Percentiles rank a stretch among this genome's conserved stretches.
Evolutionary conservation across 35 echinoderm and acorn worm species (phyloP).

Genomic region (Heliocidaris tuberculata): DNA sequence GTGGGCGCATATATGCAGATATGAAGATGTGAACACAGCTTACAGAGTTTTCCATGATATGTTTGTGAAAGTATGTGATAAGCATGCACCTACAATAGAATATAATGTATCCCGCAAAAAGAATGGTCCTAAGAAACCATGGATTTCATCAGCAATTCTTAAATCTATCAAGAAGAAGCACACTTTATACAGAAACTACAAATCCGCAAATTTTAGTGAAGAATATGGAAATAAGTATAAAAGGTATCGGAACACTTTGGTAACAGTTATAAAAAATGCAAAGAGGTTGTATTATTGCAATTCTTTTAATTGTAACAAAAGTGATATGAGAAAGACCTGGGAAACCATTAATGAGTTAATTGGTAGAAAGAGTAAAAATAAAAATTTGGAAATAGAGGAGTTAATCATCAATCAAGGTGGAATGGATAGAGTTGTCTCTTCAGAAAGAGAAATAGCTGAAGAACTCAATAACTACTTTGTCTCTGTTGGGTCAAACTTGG

Average conservation of each 20-base stretch:
- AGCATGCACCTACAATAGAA: too few species aligned
- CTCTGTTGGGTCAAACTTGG: constrained; percentile 10
- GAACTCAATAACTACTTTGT: constrained; percentile 21
- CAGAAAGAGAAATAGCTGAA: constrained; percentile 13
- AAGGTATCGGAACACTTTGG: constrained; percentile 23
- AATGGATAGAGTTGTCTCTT: constrained; percentile 22
- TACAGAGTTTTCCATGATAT: constrained; percentile 8
- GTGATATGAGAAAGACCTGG: constrained; percentile 18
- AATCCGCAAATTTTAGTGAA: neutral
- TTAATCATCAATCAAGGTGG: constrained; percentile 14
- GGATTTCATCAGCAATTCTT: constrained; percentile 6
- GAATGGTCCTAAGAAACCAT: constrained; percentile 9
- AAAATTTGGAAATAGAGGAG: constrained; percentile 5
- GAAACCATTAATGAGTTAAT: constrained; percentile 8
- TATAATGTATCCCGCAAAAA: neutral
- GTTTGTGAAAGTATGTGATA: constrained; percentile 23
- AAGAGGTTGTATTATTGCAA: constrained; percentile 21
- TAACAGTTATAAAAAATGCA: constrained; percentile 27
- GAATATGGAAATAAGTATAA: constrained; percentile 29
- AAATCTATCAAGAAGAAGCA: constrained; percentile 6
- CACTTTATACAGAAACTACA: constrained; percentile 8
- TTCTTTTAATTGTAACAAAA: constrained; percentile 22
- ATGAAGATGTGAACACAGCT: neutral
- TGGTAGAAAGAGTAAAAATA: constrained; percentile 22
- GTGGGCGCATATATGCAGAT: neutral